Evolutionary conservation across 2,888 invertebrate genomes (phyloP).

Genomic region (Dynastes tityus): DNA sequence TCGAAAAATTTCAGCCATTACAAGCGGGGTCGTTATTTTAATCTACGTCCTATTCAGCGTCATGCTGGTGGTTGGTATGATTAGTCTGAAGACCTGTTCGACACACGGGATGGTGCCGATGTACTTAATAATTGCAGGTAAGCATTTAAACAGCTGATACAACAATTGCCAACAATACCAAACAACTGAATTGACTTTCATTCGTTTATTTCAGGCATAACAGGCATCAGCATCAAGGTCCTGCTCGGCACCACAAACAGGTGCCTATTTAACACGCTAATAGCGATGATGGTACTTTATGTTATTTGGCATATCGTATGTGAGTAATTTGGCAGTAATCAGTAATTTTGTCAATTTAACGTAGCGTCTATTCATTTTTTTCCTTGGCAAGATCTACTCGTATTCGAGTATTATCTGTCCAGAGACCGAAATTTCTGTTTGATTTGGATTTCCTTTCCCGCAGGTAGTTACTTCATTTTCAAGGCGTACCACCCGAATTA

Average conservation of each 20-base stretch:
- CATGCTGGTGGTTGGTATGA: conserved; percentile 65
- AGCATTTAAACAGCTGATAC: conserved; percentile 9
- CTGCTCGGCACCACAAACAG: conserved; percentile 55
- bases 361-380: no score
- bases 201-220: conserved; percentile 52
- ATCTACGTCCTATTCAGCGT: conserved; percentile 64
- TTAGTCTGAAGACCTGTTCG: conserved; percentile 65
- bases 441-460: conserved; percentile 22
- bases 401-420: background rate
- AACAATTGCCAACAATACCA: no score
- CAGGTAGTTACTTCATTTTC: conserved; percentile 56
- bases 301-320: conserved; percentile 55
- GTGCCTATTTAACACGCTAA: conserved; percentile 55
- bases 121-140: conserved; percentile 65
- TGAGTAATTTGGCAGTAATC: conserved; percentile 28
- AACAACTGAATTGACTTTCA: no score
- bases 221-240: conserved; percentile 56
- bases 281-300: conserved; percentile 54
- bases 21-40: conserved; percentile 65
- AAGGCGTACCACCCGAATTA: conserved; percentile 57
- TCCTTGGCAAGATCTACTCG: background rate
- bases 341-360: background rate
- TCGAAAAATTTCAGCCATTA: conserved; percentile 60
- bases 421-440: background rate
- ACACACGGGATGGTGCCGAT: conserved; percentile 65